phyloP scores from a whole-genome alignment of 2,888 invertebrate genomes.

The Dimorphilus gyrociliatus region DNA sequence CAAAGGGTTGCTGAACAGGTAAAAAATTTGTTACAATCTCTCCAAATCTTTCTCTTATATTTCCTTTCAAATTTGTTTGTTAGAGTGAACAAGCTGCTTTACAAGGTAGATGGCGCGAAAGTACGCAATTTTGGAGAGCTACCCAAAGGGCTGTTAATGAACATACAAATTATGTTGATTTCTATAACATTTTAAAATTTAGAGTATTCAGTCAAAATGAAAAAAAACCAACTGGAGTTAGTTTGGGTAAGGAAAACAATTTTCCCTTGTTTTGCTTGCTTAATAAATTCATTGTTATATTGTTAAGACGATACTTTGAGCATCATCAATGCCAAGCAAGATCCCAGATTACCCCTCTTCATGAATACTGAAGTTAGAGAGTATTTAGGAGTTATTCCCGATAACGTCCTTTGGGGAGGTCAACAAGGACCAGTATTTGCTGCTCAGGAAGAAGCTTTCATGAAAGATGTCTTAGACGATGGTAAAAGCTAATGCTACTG shows the following conservation, averaged over 20 bases:
- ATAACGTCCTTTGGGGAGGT: slow-evolving; percentile 11
- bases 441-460: slow-evolving; percentile 11
- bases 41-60: too few species aligned
- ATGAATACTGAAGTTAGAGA: slow-evolving; percentile 13
- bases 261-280: neutral
- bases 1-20: slow-evolving; percentile 6
- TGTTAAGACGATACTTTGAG: too few species aligned
- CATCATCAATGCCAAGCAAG: too few species aligned
- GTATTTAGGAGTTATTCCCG: slow-evolving; percentile 12
- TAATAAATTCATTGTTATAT: too few species aligned
- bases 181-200: slow-evolving; percentile 14
- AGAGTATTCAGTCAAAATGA: slow-evolving; percentile 2
- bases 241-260: neutral
- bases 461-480: slow-evolving; percentile 12
- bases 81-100: slow-evolving; percentile 7
- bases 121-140: slow-evolving; percentile 5
- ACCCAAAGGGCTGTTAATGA: slow-evolving; percentile 8
- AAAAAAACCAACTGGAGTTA: neutral
- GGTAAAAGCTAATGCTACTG: slow-evolving; percentile 3
- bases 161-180: slow-evolving; percentile 12
- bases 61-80: too few species aligned
- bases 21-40: too few species aligned
- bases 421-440: slow-evolving; percentile 10
- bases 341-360: too few species aligned
- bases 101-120: slow-evolving; percentile 3